These are phyloP conservation scores for Mixornis gularis DNA, from an alignment of 2,113 vertebrate species.

Conservation along the genomic window DNA sequence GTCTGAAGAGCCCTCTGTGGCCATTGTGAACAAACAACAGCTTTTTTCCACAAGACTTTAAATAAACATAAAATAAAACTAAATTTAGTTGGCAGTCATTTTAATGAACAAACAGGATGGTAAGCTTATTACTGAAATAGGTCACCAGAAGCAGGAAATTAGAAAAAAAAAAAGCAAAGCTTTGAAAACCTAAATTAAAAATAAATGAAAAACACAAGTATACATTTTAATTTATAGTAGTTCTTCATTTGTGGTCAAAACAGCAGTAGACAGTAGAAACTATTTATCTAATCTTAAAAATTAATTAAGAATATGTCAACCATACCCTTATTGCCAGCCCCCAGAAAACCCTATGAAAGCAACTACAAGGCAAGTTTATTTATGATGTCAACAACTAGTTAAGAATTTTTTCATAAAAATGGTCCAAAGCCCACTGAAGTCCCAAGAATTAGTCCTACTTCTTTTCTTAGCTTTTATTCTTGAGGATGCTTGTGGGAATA, in stretches of 20 bases:
- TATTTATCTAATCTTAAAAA: neutral
- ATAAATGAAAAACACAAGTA: neutral
- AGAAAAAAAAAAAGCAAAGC: neutral
- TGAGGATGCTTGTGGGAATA: neutral
- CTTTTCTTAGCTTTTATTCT: neutral
- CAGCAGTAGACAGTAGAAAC: neutral
- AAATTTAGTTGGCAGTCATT: neutral
- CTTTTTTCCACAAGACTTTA: neutral
- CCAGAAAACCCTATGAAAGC: neutral
- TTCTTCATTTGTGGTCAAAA: neutral
- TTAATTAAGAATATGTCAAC: neutral
- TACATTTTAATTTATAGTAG: neutral
- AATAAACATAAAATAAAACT: neutral
- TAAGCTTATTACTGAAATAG: conserved; percentile 6
- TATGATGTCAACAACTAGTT: neutral
- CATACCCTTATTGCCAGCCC: neutral
- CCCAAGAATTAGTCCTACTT: neutral
- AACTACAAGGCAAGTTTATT: neutral
- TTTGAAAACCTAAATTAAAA: conserved; percentile 38
- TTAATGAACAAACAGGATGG: neutral
- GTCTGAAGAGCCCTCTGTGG: neutral
- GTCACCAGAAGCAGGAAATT: conserved; percentile 14
- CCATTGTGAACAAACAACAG: neutral
- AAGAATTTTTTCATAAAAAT: neutral
- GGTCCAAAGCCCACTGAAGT: neutral